Evolutionary conservation across 2,113 vertebrate species (phyloP).

Genomic region (Vulpes vulpes): DNA sequence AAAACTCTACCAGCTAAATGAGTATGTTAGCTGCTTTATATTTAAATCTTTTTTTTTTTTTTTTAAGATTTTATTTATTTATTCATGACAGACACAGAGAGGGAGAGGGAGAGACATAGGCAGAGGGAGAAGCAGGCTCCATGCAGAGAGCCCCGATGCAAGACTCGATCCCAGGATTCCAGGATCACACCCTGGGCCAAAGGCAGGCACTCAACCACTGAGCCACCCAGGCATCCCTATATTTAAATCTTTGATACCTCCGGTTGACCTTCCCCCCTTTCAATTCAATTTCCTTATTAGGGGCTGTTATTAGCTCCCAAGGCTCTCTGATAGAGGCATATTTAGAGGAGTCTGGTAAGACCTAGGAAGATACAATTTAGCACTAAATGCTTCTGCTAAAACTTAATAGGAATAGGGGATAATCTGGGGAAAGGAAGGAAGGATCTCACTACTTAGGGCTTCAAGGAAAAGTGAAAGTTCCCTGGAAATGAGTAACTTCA

Average conservation of each 20-base stretch:
- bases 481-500: constrained; percentile 18
- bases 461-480: neutral
- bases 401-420: neutral
- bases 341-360: neutral
- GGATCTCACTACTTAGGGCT: neutral
- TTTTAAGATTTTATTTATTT: too few species aligned
- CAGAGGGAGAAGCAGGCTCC: too few species aligned
- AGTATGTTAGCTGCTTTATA: constrained; percentile 1
- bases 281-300: neutral
- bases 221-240: neutral
- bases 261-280: neutral
- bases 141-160: too few species aligned
- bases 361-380: neutral
- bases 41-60: neutral
- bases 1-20: constrained; percentile 20
- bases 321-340: neutral
- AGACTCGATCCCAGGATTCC: too few species aligned
- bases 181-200: too few species aligned
- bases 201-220: too few species aligned
- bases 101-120: too few species aligned
- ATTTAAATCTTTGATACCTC: neutral
- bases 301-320: neutral
- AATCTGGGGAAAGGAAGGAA: neutral
- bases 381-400: constrained; percentile 16
- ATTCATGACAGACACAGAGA: too few species aligned